Percentiles rank a stretch among this genome's conserved stretches.
These are phyloP conservation scores for Theocolax elegans DNA, from an alignment of 1,140 invertebrate species.

Conservation along the genomic window DNA sequence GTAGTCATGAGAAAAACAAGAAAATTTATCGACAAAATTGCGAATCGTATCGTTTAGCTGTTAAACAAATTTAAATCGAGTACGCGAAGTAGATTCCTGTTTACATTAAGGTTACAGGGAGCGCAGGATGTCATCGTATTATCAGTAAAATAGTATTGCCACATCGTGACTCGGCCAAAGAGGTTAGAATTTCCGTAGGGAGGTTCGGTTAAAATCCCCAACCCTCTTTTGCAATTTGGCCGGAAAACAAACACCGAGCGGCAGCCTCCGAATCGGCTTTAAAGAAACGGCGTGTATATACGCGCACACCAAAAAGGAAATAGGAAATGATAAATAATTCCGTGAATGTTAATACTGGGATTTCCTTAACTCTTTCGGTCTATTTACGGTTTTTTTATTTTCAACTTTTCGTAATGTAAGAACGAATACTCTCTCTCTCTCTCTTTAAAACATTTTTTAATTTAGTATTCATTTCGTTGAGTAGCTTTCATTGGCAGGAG, in stretches of 20 bases:
- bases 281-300: not conserved
- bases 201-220: constrained; percentile 22
- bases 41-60: not conserved
- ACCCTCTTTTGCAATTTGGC: constrained; percentile 48
- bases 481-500: no score
- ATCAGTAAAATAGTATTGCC: constrained; percentile 48
- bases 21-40: no score
- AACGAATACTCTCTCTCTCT: no score
- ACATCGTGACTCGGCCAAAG: constrained; percentile 49
- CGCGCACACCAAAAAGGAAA: not conserved
- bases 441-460: no score
- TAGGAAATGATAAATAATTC: not conserved
- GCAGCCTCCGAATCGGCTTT: not conserved
- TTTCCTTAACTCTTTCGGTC: no score
- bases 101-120: not conserved
- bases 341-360: no score
- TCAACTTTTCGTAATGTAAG: no score
- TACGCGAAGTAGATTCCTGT: not conserved
- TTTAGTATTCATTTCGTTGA: no score
- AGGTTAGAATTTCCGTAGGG: constrained; percentile 39
- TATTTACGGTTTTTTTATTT: no score
- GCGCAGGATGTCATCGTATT: constrained; percentile 42
- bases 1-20: no score
- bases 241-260: constrained; percentile 46
- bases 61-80: constrained; percentile 3